Base-by-base conservation (phyloP, 2,797 vertebrate genomes). In the Sciurus vulgaris region DNA sequence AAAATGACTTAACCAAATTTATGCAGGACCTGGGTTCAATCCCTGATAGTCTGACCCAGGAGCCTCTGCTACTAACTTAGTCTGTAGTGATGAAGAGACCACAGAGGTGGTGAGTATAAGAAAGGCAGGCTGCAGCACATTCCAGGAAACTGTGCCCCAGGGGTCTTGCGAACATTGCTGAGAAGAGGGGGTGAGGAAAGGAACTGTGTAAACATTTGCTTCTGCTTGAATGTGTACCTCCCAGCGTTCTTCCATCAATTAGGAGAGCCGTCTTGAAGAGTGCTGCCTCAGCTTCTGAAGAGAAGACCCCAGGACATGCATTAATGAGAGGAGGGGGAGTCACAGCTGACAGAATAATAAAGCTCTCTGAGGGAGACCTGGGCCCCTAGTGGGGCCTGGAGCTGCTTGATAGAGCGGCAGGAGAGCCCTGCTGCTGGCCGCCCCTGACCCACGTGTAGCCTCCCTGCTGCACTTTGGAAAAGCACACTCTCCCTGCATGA, bases 281-380 rank as follows among this genome's bases (percentile, higher is more conserved):
- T 54, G 96, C 96, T 74, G 91, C 95, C 83, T 97, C 86, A 63
- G 96, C 96, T 91, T 89, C 94, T 73, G 86, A 94, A 95, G 78
- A 92, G 59, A 94, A 93, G 95, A 97, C 97, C 91, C 96, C 95
- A 91, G 97, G 96, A 96, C 79, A 74, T n/a, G 28, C 91, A 69
- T 96, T 97, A 96, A 97, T 95, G 97, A 97, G 96, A 94, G 74
- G 74, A 89, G 70, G 87, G 87, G 90, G 59, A 24, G 59, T 73
- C 35, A 17, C 13, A 63, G 86, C 94, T 85, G 92, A 86, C 88
- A 91, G 96, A 95, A 89, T 86, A 95, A 87, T 93, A 94, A 95
- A 95, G 85, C 88, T 95, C 88, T 96, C 74, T 0, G 35, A 44
- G 61, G 88, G 93, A 94, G 78, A 30, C 9, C 41, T 1, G 41